These are phyloP conservation scores for Chaetodon trifasciatus DNA, from an alignment of 2,797 vertebrate genomes.

Conservation along the genomic window DNA sequence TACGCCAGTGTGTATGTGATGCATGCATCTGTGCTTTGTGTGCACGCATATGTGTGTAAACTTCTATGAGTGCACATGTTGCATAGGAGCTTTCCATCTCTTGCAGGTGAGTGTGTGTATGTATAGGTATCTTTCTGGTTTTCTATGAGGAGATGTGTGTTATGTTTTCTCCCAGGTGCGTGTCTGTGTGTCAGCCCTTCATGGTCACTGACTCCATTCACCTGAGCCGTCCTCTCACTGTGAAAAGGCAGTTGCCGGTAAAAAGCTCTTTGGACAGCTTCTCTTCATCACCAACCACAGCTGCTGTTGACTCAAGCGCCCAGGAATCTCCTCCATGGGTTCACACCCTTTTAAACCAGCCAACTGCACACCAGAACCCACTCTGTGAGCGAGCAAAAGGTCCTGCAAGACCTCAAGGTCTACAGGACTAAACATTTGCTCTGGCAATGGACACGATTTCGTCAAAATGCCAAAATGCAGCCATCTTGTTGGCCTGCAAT, in stretches of 20 bases:
- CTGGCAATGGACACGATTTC: constrained; percentile 1
- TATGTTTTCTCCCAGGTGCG: constrained; percentile 24
- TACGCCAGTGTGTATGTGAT: constrained; percentile 30
- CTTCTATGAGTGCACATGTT: constrained; percentile 19
- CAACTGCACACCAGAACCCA: constrained; percentile 47
- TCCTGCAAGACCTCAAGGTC: constrained; percentile 49
- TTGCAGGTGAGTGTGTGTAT: constrained; percentile 26
- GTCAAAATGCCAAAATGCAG: constrained; percentile 10
- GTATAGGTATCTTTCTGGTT: constrained; percentile 12
- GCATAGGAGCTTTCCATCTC: constrained; percentile 16
- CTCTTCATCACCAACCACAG: constrained; percentile 78
- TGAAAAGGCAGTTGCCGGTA: constrained; percentile 67
- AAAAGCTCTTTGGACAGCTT: constrained; percentile 74
- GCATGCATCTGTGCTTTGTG: constrained; percentile 37
- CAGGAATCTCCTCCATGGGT: constrained; percentile 78
- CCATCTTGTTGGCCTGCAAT: background rate
- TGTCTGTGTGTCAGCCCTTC: constrained; percentile 58
- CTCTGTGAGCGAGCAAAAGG: constrained; percentile 25
- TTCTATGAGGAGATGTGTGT: constrained; percentile 20
- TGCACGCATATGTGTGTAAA: constrained; percentile 37
- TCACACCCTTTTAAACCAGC: constrained; percentile 72
- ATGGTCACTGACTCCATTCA: constrained; percentile 83
- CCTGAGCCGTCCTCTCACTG: constrained; percentile 74
- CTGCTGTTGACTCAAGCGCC: constrained; percentile 81
- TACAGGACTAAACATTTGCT: constrained; percentile 40